These are phyloP conservation scores for Diaphora mendica DNA, from an alignment of 2,888 invertebrate genomes.

Conservation along the genomic window DNA sequence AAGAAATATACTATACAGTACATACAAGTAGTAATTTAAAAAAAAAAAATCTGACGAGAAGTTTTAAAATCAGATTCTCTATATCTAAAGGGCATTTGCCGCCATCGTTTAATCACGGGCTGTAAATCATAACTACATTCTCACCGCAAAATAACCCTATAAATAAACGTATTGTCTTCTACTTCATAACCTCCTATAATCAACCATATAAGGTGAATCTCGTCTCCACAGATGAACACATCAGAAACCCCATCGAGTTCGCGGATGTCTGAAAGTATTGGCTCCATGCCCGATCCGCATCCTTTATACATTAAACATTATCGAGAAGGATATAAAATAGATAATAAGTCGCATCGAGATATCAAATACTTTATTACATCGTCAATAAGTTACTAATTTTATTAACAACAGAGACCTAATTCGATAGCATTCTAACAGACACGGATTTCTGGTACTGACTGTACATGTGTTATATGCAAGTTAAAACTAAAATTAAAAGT, in stretches of 20 bases:
- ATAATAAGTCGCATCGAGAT: conserved; percentile 38
- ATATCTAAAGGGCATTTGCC: neutral
- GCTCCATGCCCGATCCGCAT: conserved; percentile 42
- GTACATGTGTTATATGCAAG: neutral
- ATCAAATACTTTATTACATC: conserved; percentile 18
- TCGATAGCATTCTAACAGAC: conserved; percentile 1
- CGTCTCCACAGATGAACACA: conserved; percentile 25
- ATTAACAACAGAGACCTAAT: conserved; percentile 7
- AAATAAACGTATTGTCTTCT: conserved; percentile 1
- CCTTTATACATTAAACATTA: conserved; percentile 51
- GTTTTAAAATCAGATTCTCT: neutral
- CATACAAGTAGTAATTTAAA: neutral
- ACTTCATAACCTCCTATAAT: conserved; percentile 4
- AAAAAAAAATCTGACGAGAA: neutral
- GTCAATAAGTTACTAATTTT: conserved; percentile 12
- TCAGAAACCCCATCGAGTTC: conserved; percentile 42
- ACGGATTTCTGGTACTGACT: neutral
- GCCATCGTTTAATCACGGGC: conserved; percentile 2
- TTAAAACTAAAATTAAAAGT: neutral
- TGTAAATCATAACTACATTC: conserved; percentile 10
- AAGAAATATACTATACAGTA: too few relatives aligned
- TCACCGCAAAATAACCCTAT: neutral
- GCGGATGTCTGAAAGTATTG: conserved; percentile 46
- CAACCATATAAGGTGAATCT: conserved; percentile 17
- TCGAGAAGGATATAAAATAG: conserved; percentile 48